Base-by-base conservation (phyloP, 2,888 invertebrate genomes). In the Exocentrus adspersus region DNA sequence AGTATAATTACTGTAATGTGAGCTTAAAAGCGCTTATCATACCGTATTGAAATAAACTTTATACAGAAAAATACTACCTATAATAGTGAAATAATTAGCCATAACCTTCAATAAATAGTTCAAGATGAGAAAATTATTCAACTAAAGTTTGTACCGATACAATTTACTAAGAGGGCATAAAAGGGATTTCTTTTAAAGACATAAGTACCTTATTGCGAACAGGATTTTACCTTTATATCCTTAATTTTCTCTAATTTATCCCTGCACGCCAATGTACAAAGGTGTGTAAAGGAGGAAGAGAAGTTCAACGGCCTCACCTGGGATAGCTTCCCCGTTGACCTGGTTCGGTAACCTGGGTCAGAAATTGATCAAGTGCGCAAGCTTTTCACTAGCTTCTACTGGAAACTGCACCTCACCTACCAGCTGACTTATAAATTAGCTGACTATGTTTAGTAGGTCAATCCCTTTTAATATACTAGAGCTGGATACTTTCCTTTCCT, bases 291-390 rank as follows among this genome's bases (percentile, higher is more conserved):
- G 28, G 17, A 2, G 24, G 17, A 16, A 58, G 62, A 60, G 59
- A 59, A 62, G 79, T 77, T 77, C 77, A 78, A 75, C 70, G 78
- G 68, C 79, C 79, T 72, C 77, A 77, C 77, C 78, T 28, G 65
- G 72, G 75, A 73, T 71, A 53, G 70, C 54, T 71, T 72, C 70
- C 71, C 68, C 67, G 74, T 72, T 78, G 78, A 78, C 78, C 78
- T 73, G 75, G 72, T 76, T 78, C 71, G 62, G 60, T 73, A 75
- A 77, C 77, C 78, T 74, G 73, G 77, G 77, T 75, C 74, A 74
- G 73, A 76, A 71, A 64, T 63, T 43, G 48, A 63, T 62, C 70
- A 72, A 71, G 71, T 70, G 72, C 70, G 72, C 67, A 62, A 60
- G 66, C 70, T 68, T 69, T 64, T 69, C 61, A 65, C 65, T 70